Evolutionary conservation across 2,113 vertebrate genomes (phyloP), one percentile per base, ranked within the genome.

Genomic region (Dascyllus trimaculatus): DNA sequence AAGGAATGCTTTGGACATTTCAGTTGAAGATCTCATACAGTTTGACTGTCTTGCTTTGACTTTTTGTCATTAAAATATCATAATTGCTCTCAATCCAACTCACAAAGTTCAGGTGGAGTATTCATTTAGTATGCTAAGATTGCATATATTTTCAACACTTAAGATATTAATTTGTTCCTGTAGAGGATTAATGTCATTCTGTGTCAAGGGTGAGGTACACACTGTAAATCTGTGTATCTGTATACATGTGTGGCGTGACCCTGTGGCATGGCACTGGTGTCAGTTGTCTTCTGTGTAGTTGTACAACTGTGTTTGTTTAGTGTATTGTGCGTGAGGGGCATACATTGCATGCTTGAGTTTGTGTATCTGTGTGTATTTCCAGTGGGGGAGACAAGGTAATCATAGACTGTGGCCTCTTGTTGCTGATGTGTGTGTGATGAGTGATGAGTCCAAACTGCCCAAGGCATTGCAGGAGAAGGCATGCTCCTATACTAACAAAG

Each of bases 401-500:
- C 53, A 63, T 40, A 76, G 53, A 45, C 35, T 38, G 3, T 21
- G 13, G 63, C 18, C n/a, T 61, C 58, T 68, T 65, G 69, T 76
- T 48, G 62, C 40, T 62, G 32, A 52, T 63, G n/a, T 54, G 64
- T 67, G 54, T 66, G 43, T 24, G 82, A 57, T 24, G 51, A 69
- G 65, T 72, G 83, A 87, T 61, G 54, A 79, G 69, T 58, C 60
- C 52, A 68, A 74, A 68, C 19, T 54, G 51, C 81, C 52, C 21
- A 5, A 46, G 64, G 82, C 57, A 24, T 26, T 57, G 49, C 74
- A 82, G 84, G 75, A 77, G 74, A 74, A 70, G 76, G 68, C 35
- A 18, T 84, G 70, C 72, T 65, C 45, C 35, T 19, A 22, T 35
- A 24, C 21, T 67, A 76, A 90, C 81, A 75, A 65, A 64, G 71